A percentile compares a stretch with the other conserved stretches of the same genome.
Evolutionary conservation across 2,113 vertebrate genomes (phyloP).

Genomic region (Amblyornis subalaris): DNA sequence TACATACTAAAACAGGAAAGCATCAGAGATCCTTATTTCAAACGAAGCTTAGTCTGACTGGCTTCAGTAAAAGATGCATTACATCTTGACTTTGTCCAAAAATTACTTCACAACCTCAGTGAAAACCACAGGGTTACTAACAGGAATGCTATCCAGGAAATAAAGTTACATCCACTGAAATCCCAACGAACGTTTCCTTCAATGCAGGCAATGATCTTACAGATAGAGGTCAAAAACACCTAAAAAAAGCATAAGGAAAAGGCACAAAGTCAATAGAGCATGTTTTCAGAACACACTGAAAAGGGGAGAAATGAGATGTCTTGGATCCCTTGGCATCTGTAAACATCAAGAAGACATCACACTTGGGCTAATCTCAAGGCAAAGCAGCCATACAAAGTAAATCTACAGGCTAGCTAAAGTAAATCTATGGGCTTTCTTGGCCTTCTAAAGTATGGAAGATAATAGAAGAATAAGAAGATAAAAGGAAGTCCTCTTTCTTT

Average conservation of each 20-base stretch:
- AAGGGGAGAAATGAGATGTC: not conserved
- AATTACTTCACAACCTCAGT: not conserved
- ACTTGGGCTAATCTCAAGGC: not conserved
- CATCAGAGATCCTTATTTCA: not conserved
- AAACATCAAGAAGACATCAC: constrained; percentile 29
- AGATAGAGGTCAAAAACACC: not conserved
- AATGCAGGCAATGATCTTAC: not conserved
- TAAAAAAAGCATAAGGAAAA: not conserved
- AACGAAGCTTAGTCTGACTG: not conserved
- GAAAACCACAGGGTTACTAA: not conserved
- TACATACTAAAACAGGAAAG: not conserved
- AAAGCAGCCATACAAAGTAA: constrained; percentile 1
- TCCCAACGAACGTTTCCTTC: not conserved
- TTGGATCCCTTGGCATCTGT: not conserved
- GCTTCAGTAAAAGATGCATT: not conserved
- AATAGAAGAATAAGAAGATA: constrained; percentile 3
- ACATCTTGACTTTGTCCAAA: not conserved
- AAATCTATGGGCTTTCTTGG: constrained; percentile 3
- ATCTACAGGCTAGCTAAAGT: not conserved
- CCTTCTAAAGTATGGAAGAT: not conserved
- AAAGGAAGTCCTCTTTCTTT: not conserved
- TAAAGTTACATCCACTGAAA: not conserved
- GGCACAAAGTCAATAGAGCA: not conserved
- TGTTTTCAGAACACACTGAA: constrained; percentile 3
- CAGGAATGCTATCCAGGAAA: not conserved